Evolutionary conservation across 2,113 vertebrate species (phyloP), one percentile per base, ranked within the genome.

Genomic region (Pseudonaja textilis): DNA sequence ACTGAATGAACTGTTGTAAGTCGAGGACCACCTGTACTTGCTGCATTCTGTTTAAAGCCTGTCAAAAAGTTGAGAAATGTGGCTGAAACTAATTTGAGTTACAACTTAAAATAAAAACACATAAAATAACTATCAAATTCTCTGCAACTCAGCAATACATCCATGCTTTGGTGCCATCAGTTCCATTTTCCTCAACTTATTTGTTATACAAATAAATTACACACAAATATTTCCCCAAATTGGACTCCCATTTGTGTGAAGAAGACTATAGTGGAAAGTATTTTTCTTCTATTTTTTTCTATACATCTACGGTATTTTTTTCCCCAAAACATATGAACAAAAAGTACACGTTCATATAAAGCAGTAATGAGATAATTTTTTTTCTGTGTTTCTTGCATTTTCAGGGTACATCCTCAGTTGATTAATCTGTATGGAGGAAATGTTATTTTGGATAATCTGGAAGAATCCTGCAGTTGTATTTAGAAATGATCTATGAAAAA

Each of bases 321-420:
- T 3, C 9, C 8, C 29, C 16, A 69, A 69, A 69, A 69, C 12
- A 16, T n/a, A 16, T n/a, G 29, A 69, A 16, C 29, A 69, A n/a
- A 64, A 0, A 10, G 50, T 4, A 89, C 5, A 56, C 54, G 1
- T 47, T 45, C 20, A 85, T 23, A 81, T n/a, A 47, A 81, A 5
- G n/a, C 0, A 0, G 56, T 2, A 89, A n/a, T 85, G 55, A 90
- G 8, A 26, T 90, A 92, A 90, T 87, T 89, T 89, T 1, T n/a
- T 1, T 26, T 55, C 90, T 94, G 57, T 91, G 91, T 88, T 91
- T 93, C 95, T 89, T 88, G 94, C 50, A 45, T 94, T 97, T 97
- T 93, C 95, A 99, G 98, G 94, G 94, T 98, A 39, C 98, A 98
- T 95, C 97, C 98, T 85, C 96, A 97, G 54, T 97, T 98, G 85